Evolutionary conservation across 2,797 vertebrate species (phyloP).

Genomic region (Chloroceryle amazona): DNA sequence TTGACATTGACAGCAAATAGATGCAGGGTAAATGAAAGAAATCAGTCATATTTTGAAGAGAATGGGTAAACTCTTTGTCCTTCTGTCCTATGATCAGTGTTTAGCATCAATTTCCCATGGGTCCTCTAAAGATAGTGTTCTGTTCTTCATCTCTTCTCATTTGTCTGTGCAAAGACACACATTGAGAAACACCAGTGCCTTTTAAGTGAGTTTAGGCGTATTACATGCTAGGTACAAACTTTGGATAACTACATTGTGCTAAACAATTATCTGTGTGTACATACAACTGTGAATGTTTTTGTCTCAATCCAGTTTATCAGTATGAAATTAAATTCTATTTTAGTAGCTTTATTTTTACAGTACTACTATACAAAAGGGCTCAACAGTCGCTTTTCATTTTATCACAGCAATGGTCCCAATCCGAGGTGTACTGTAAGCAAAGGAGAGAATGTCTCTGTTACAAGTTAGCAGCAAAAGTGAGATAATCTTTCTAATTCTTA

Average conservation of each 20-base stretch:
- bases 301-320: background rate
- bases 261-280: background rate
- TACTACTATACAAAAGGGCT: background rate
- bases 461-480: background rate
- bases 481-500: background rate
- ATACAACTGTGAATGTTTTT: background rate
- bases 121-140: background rate
- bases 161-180: background rate
- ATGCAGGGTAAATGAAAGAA: background rate
- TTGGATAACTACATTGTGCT: background rate
- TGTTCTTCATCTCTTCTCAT: slow-evolving; percentile 11
- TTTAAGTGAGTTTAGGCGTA: background rate
- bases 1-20: background rate
- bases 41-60: background rate
- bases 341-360: background rate
- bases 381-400: background rate
- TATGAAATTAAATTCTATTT: background rate
- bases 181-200: background rate
- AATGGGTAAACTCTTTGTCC: background rate
- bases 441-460: background rate
- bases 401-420: background rate
- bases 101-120: background rate
- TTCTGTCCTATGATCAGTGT: background rate
- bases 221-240: background rate
- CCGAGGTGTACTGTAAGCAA: background rate